These are phyloP conservation scores for Unio pictorum DNA, from an alignment of 2,888 invertebrate species.

Conservation along the genomic window DNA sequence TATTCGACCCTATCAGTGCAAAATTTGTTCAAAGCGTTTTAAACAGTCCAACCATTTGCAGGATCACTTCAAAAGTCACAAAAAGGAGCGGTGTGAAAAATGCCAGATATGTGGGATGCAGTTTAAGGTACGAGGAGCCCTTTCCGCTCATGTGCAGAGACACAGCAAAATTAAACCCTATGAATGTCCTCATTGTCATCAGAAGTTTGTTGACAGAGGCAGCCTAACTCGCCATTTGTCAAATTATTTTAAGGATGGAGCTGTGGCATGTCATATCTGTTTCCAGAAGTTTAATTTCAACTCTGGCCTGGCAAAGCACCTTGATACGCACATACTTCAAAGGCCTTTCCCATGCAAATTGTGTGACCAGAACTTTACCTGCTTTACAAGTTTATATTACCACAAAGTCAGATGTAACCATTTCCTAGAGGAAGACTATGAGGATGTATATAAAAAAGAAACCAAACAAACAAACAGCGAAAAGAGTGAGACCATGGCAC, in stretches of 20 bases:
- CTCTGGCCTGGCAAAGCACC: conserved; percentile 25
- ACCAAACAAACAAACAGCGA: too few species aligned
- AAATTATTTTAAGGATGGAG: conserved; percentile 20
- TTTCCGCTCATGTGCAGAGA: conserved; percentile 24
- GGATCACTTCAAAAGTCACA: conserved; percentile 25
- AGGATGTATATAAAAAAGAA: background rate
- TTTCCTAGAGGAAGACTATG: conserved; percentile 14
- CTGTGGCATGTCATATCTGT: conserved; percentile 29
- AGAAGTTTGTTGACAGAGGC: conserved; percentile 26
- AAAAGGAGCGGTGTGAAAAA: conserved; percentile 15
- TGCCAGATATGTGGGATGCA: conserved; percentile 23
- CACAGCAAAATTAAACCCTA: conserved; percentile 34
- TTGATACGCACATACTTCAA: conserved; percentile 26
- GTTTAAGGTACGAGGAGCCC: conserved; percentile 30
- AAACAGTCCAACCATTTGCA: conserved; percentile 34
- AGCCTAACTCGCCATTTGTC: conserved; percentile 30
- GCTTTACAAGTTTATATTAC: conserved; percentile 24
- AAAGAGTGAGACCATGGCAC: too few species aligned
- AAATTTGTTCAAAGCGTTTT: conserved; percentile 24
- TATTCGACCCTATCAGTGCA: conserved; percentile 31
- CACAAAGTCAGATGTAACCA: conserved; percentile 28
- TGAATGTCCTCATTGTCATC: conserved; percentile 30
- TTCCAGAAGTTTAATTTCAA: conserved; percentile 23
- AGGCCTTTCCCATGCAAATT: conserved; percentile 25
- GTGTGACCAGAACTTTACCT: conserved; percentile 23